phyloP scores from a whole-genome alignment of 2,888 invertebrate genomes.

The Glyphotaelius pellucidus region DNA sequence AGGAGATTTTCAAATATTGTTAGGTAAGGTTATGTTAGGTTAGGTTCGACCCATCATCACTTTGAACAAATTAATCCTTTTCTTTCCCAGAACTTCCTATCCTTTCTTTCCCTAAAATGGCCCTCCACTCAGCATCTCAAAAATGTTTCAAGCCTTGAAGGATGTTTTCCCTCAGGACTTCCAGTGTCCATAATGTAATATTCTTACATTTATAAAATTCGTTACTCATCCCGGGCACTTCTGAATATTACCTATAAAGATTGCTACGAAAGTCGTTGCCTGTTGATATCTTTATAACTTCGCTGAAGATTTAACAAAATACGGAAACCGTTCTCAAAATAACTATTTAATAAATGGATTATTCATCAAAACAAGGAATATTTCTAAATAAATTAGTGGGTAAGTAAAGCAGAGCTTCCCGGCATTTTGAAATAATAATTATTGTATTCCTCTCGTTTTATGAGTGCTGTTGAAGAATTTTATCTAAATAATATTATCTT shows the following conservation, averaged over 20 bases:
- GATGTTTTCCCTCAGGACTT: too few species aligned
- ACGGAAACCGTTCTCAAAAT: neutral
- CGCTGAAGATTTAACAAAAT: neutral
- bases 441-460: slow-evolving; percentile 20
- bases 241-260: neutral
- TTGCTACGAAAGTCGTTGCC: neutral
- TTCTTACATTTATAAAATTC: too few species aligned
- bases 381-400: slow-evolving; percentile 28
- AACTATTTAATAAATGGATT: slow-evolving; percentile 10
- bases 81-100: too few species aligned
- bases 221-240: neutral
- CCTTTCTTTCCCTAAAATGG: too few species aligned
- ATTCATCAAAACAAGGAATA: slow-evolving; percentile 9
- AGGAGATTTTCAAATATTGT: too few species aligned
- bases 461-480: neutral
- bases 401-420: neutral
- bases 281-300: neutral
- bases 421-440: slow-evolving; percentile 24
- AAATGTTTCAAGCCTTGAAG: too few species aligned
- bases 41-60: too few species aligned
- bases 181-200: too few species aligned
- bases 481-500: neutral
- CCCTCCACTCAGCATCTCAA: too few species aligned
- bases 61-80: too few species aligned
- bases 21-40: too few species aligned